Percentiles rank a stretch among this genome's conserved stretches.
Evolutionary conservation across 2,113 vertebrate species (phyloP).

Genomic region (Eulemur macaco): DNA sequence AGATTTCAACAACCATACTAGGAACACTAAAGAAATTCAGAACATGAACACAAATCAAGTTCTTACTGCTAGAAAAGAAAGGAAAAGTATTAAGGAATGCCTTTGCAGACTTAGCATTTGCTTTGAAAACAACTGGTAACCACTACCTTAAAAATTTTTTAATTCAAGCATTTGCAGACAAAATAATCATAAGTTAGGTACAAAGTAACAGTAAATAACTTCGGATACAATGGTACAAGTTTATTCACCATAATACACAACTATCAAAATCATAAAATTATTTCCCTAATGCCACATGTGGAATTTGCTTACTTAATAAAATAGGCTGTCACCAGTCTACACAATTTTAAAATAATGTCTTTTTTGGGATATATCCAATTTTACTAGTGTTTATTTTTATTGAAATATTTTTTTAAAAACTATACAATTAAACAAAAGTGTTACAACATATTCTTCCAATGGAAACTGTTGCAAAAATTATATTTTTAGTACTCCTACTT

Average conservation of each 20-base stretch:
- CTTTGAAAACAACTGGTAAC: slow-evolving; percentile 95
- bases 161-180: slow-evolving; percentile 93
- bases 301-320: slow-evolving; percentile 92
- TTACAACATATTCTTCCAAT: slow-evolving; percentile 56
- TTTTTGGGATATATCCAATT: slow-evolving; percentile 73
- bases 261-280: slow-evolving; percentile 87
- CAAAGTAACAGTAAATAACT: slow-evolving; percentile 92
- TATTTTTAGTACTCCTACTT: slow-evolving; percentile 53
- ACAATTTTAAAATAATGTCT: slow-evolving; percentile 82
- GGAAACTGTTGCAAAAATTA: slow-evolving; percentile 20
- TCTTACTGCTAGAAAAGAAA: slow-evolving; percentile 91
- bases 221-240: slow-evolving; percentile 85
- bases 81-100: slow-evolving; percentile 87
- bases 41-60: slow-evolving; percentile 95
- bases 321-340: slow-evolving; percentile 80
- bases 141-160: slow-evolving; percentile 89
- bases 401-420: slow-evolving; percentile 64
- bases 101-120: slow-evolving; percentile 89
- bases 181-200: slow-evolving; percentile 92
- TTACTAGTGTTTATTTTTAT: slow-evolving; percentile 78
- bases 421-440: slow-evolving; percentile 56
- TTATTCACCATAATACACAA: slow-evolving; percentile 90
- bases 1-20: slow-evolving; percentile 95
- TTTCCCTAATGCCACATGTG: slow-evolving; percentile 84
- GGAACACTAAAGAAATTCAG: slow-evolving; percentile 90